phyloP scores from a whole-genome alignment of 2,888 invertebrate species.

The Diaperis boleti region DNA sequence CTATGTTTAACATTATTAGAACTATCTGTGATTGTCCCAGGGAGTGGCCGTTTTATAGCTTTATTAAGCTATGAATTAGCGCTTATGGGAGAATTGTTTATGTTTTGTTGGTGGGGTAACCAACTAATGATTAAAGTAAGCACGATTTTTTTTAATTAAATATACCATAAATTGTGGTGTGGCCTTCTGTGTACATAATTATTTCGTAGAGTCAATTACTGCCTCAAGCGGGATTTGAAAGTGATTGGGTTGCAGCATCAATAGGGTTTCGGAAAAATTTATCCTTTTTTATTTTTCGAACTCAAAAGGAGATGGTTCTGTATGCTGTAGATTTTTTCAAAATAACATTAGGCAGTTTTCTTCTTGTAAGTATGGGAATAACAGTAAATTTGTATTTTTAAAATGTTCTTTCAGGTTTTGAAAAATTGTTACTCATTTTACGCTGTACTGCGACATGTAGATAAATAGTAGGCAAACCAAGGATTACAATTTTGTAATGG shows the following conservation, averaged over 20 bases:
- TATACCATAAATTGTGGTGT: too few species aligned
- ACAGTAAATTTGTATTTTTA: not conserved
- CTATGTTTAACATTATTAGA: conserved; percentile 25
- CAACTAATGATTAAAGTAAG: conserved; percentile 20
- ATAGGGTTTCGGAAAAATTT: conserved; percentile 14
- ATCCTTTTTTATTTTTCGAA: conserved; percentile 15
- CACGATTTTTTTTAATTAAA: too few species aligned
- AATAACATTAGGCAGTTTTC: conserved; percentile 19
- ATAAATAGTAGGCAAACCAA: too few species aligned
- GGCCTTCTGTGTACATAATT: not conserved
- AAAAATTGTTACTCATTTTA: conserved; percentile 28
- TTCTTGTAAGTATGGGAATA: conserved; percentile 12
- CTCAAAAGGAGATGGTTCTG: conserved; percentile 24
- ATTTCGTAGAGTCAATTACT: conserved; percentile 25
- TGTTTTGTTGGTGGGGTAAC: conserved; percentile 37
- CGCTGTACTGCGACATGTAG: too few species aligned
- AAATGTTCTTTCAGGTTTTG: conserved; percentile 15
- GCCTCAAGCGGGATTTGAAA: conserved; percentile 27
- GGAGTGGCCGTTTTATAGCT: conserved; percentile 12
- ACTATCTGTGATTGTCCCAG: conserved; percentile 13
- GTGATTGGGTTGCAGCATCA: conserved; percentile 25
- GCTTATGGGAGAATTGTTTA: conserved; percentile 12
- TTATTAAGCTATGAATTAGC: conserved; percentile 5
- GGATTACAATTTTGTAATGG: too few species aligned
- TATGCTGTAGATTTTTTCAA: conserved; percentile 31